A percentile compares a stretch with the other conserved stretches of the same genome.
phyloP scores from a whole-genome alignment of 2,888 invertebrate species.

The Cheilosia pagana region DNA sequence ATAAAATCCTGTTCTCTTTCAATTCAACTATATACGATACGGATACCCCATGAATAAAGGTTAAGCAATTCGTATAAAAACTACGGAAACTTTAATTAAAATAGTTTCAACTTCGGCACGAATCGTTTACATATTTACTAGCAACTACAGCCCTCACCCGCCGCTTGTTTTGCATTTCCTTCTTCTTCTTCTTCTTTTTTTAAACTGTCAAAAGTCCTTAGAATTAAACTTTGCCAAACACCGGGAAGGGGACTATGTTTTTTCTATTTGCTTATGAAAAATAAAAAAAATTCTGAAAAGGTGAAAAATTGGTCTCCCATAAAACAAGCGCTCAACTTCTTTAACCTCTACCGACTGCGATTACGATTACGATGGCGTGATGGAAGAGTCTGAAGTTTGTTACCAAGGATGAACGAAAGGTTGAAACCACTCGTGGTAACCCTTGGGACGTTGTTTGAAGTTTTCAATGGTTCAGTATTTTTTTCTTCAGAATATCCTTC shows the following conservation, averaged over 20 bases:
- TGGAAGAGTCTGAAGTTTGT: neutral
- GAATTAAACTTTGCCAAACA: conserved; percentile 22
- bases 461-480: conserved; percentile 21
- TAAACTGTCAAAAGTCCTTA: conserved; percentile 11
- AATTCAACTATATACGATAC: neutral
- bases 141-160: neutral
- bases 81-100: conserved; percentile 47
- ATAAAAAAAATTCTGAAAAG: conserved; percentile 6
- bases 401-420: neutral
- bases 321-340: conserved; percentile 20
- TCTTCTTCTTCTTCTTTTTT: too few relatives aligned
- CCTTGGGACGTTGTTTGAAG: conserved; percentile 9
- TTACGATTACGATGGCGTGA: too few relatives aligned
- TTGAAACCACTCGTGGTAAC: conserved; percentile 18
- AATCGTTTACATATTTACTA: conserved; percentile 25
- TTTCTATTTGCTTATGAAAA: neutral
- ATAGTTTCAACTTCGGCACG: conserved; percentile 34
- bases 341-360: too few relatives aligned
- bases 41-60: conserved; percentile 21
- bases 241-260: neutral
- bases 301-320: conserved; percentile 39
- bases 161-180: neutral
- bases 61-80: conserved; percentile 31
- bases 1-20: conserved; percentile 26
- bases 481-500: conserved; percentile 25